Base-by-base conservation (phyloP, 2,888 invertebrate genomes). In the Thera obeliscata region DNA sequence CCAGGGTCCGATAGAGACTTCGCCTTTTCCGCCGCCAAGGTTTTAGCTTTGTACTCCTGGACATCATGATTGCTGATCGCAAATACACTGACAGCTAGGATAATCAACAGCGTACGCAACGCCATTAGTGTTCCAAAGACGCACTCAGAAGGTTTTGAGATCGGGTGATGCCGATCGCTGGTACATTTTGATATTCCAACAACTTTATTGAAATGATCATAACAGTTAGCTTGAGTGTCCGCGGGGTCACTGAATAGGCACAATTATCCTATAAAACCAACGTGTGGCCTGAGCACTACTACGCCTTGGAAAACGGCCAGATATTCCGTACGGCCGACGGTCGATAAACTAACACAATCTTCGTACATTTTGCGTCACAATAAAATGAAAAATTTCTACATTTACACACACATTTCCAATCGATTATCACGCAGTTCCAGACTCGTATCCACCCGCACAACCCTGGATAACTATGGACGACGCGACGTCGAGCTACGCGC, bases 11-110 rank as follows among this genome's bases (percentile, higher is more conserved):
- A 90, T 0, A 91, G 77, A 3, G 85, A 76, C 33, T 80, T 84
- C 66, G 87, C 90, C 71, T 86, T 92, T 89, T 92, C 90, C 91
- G 89, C 65, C 92, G 84, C 93, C 93, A 91, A 0, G 91, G 93
- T 75, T 82, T 90, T 87, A 83, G 83, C 78, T 87, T 91, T 88
- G 84, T 83, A 81, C 82, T 89, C 84, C 81, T 90, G 71, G 82
- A 87, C 75, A 82, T 92, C 91, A 89, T 93, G 54, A 46, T 61
- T 87, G 76, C 84, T 84, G 73, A 81, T 73, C 56, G 83, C 87
- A 69, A 87, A 74, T 69, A 87, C 84, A 75, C 88, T 78, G 72
- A 91, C 80, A 74, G 86, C 76, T 62, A 91, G 74, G 67, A 85
- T 74, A 62, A 89, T 72, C 36, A 91, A 70, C 43, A 89, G 56